Evolutionary conservation across 2,797 vertebrate species (phyloP).

Genomic region (Cyprinella venusta): DNA sequence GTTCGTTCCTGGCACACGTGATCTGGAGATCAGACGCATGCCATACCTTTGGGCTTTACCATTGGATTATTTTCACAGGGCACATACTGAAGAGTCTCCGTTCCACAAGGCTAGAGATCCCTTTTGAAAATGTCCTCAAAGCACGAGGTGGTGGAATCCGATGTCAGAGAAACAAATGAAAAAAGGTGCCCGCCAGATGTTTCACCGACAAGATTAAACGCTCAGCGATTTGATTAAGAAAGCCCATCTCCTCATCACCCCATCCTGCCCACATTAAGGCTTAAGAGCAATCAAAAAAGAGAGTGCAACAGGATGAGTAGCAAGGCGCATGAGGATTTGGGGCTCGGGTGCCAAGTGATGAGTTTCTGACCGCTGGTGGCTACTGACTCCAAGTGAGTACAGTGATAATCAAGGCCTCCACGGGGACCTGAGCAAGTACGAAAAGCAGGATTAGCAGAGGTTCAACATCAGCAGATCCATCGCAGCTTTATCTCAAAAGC

Average conservation of each 20-base stretch:
- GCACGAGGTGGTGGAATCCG: slow-evolving; percentile 51
- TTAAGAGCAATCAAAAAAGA: slow-evolving; percentile 61
- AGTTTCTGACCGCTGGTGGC: slow-evolving; percentile 50
- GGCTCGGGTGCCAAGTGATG: slow-evolving; percentile 51
- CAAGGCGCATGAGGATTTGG: slow-evolving; percentile 62
- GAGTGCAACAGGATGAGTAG: slow-evolving; percentile 53
- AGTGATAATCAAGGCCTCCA: slow-evolving; percentile 2
- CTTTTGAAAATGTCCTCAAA: slow-evolving; percentile 48
- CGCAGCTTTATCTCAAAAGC: slow-evolving; percentile 7
- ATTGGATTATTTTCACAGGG: slow-evolving; percentile 63
- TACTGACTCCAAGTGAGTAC: background rate
- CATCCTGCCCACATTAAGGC: slow-evolving; percentile 57
- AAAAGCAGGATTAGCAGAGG: slow-evolving; percentile 28
- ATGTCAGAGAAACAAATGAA: slow-evolving; percentile 60
- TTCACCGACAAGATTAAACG: slow-evolving; percentile 62
- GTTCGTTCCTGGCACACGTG: slow-evolving; percentile 84
- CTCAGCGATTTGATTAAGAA: slow-evolving; percentile 64
- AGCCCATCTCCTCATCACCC: slow-evolving; percentile 52
- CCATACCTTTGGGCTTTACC: slow-evolving; percentile 67
- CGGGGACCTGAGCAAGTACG: slow-evolving; percentile 6
- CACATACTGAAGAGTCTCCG: slow-evolving; percentile 53
- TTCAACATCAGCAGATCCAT: background rate
- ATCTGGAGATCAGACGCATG: slow-evolving; percentile 86
- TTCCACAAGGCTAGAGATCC: slow-evolving; percentile 48
- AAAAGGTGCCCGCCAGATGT: slow-evolving; percentile 71